Evolutionary conservation across 2,888 invertebrate species (phyloP).

Genomic region (Erannis defoliaria): DNA sequence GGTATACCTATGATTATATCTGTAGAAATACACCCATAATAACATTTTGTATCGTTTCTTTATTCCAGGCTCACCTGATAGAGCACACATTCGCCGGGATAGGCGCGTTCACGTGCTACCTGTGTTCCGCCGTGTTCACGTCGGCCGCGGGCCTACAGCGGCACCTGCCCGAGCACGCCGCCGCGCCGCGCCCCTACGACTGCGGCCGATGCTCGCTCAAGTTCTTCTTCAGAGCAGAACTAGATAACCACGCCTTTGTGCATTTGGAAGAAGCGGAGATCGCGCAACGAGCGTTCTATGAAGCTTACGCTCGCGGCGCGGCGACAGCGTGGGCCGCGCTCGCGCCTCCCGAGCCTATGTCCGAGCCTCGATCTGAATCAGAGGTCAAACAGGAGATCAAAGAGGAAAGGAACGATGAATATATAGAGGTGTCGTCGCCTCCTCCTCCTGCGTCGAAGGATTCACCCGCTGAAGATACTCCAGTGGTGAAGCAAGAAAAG

Average conservation of each 20-base stretch:
- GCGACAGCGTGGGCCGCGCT: constrained; percentile 79
- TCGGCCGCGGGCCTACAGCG: constrained; percentile 93
- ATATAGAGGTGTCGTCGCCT: constrained; percentile 82
- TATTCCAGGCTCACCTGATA: constrained; percentile 90
- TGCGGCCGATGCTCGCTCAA: constrained; percentile 93
- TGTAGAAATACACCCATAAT: no score
- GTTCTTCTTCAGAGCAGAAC: constrained; percentile 96
- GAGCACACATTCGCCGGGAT: constrained; percentile 97
- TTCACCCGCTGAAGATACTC: constrained; percentile 51
- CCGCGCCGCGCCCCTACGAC: constrained; percentile 93
- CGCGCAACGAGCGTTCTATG: constrained; percentile 80
- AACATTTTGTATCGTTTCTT: not conserved
- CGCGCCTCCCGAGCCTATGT: constrained; percentile 65
- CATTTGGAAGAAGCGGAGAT: constrained; percentile 85
- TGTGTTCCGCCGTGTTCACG: constrained; percentile 95
- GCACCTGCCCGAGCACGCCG: constrained; percentile 94
- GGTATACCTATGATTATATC: no score
- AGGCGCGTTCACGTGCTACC: constrained; percentile 94
- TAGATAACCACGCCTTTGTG: constrained; percentile 93
- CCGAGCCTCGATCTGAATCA: constrained; percentile 41
- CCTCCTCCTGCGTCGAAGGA: constrained; percentile 60
- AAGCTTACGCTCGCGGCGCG: constrained; percentile 80
- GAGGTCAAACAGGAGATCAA: constrained; percentile 79
- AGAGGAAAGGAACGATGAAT: constrained; percentile 80
- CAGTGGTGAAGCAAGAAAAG: constrained; percentile 76